These are phyloP conservation scores for Ianthella basta DNA, from an alignment of 37 sponge, comb jelly and placozoan genomes.

Conservation along the genomic window DNA sequence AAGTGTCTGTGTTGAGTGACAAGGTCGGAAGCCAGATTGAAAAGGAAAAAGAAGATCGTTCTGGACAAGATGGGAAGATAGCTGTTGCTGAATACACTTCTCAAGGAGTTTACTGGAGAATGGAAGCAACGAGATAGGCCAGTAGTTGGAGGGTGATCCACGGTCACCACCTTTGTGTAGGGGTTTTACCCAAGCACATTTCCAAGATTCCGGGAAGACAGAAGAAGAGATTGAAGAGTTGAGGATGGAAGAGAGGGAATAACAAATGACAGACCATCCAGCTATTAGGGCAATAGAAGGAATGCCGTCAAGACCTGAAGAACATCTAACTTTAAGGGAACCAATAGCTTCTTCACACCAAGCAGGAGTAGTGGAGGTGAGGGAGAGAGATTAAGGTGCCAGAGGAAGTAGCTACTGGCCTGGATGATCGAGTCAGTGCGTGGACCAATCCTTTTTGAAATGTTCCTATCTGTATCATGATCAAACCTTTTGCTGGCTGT, in stretches of 20 bases:
- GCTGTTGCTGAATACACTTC: background rate
- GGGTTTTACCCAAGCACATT: background rate
- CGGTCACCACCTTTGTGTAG: constrained; percentile 16
- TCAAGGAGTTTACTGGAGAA: background rate
- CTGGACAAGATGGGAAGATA: background rate
- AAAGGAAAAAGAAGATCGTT: constrained; percentile 1
- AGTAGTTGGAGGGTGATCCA: background rate
- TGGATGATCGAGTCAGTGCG: no score
- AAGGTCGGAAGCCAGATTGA: constrained; percentile 16
- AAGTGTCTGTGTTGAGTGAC: constrained; percentile 17
- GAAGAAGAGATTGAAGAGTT: no score
- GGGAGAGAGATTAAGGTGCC: no score
- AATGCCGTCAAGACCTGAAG: constrained; percentile 7
- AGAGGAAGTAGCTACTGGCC: no score
- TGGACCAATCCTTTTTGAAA: no score
- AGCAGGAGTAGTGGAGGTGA: no score
- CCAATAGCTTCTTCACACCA: constrained; percentile 8
- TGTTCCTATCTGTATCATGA: no score
- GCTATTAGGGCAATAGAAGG: background rate
- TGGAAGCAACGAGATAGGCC: constrained; percentile 8
- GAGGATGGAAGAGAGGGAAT: background rate
- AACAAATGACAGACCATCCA: background rate
- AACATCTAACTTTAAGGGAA: background rate
- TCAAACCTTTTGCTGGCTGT: no score
- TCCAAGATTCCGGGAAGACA: constrained; percentile 11